Evolutionary conservation across 2,113 vertebrate species (phyloP), one percentile per base, ranked within the genome.

Genomic region (Microtus pennsylvanicus): DNA sequence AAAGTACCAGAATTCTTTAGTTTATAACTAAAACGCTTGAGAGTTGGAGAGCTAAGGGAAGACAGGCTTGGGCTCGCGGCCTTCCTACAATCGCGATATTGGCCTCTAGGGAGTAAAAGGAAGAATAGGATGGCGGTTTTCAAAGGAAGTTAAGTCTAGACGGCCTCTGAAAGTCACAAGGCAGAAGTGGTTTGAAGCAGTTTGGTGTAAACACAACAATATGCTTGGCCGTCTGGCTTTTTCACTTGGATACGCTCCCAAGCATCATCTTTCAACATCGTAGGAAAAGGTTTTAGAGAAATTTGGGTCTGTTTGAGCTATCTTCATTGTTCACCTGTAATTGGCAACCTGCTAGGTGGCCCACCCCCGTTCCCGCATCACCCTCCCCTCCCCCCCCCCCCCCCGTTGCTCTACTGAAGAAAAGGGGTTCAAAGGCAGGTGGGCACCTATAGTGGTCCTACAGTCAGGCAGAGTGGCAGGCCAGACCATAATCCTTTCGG

Each of bases 121-220:
- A 95, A 88, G 88, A 14, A 24, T 22, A 11, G 88, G 74, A n/a
- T 24, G 63, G 91, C 4, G 22, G 91, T 77, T 96, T 94, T 77
- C 82, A 72, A 69, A 77, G 86, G 72, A 86, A 86, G 42, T 81
- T 65, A 45, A 67, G 82, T 89, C 67, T 89, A 80, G 83, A 90
- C 94, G 1, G 8, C 85, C 80, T 96, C 92, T 58, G 95, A 89
- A 94, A 94, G 88, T 87, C 88, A 58, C 58, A 47, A 88, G 93
- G 42, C 87, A 89, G 72, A 82, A 92, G 87, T 81, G 86, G 80
- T 65, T 85, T 21, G 88, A 96, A 91, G 50, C 50, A 67, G 63
- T 82, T 74, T 55, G 9, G 81, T 92, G 77, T 78, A 95, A 88
- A 72, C 33, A 78, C 69, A 93, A 33, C 30, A 38, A 67, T 58